A percentile compares a stretch with the other conserved stretches of the same genome.
Evolutionary conservation across 2,888 invertebrate genomes (phyloP).

Genomic region (Stictocephala bisonia): DNA sequence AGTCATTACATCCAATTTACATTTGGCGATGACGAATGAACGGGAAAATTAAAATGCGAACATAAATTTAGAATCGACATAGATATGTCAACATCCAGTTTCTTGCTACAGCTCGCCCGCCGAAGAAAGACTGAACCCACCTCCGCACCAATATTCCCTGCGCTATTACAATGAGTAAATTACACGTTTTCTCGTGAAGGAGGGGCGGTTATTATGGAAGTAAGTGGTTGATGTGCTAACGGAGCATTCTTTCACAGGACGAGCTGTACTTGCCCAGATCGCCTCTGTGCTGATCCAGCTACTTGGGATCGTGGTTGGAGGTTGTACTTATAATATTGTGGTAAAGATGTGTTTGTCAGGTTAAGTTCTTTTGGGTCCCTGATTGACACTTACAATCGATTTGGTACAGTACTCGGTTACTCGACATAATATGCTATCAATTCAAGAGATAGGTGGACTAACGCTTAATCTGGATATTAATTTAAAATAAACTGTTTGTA

Average conservation of each 20-base stretch:
- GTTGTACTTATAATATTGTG: conserved; percentile 8
- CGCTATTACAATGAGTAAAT: conserved; percentile 33
- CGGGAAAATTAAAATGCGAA: conserved; percentile 33
- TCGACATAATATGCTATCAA: too few species aligned
- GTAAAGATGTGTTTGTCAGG: too few species aligned
- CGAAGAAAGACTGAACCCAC: conserved; percentile 2
- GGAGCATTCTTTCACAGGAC: conserved; percentile 1
- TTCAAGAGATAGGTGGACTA: too few species aligned
- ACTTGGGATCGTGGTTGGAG: conserved; percentile 18
- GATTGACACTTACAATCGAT: too few species aligned
- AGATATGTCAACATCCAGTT: conserved; percentile 40
- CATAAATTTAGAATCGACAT: conserved; percentile 32
- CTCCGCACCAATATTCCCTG: too few species aligned
- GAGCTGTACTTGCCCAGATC: conserved; percentile 18
- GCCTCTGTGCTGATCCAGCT: conserved; percentile 21
- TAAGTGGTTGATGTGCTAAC: conserved; percentile 20
- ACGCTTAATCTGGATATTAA: too few species aligned
- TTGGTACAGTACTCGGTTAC: too few species aligned
- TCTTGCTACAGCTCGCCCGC: background rate
- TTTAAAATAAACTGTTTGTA: too few species aligned
- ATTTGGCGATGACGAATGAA: conserved; percentile 38
- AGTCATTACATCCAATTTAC: conserved; percentile 36
- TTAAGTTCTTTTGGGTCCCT: too few species aligned
- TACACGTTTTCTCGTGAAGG: conserved; percentile 20
- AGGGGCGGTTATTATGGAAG: conserved; percentile 2